Evolutionary conservation across 2,797 vertebrate species (phyloP), one percentile per base, ranked within the genome.

Genomic region (Pyrocephalus nanus): DNA sequence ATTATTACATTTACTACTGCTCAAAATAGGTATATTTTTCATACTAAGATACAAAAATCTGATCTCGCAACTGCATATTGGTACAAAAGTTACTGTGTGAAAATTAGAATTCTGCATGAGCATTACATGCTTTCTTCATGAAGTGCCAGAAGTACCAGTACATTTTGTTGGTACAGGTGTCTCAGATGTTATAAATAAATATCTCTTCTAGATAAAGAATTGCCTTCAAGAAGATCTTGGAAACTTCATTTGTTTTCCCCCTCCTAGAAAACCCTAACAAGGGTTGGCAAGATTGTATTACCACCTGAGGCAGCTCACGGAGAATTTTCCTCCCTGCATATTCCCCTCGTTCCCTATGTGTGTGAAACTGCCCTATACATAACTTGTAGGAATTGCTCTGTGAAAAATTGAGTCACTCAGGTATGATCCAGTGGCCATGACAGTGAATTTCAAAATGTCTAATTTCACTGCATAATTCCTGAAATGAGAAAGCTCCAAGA

Each of bases 221-320:
- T 53, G 17, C 53, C 29, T 64, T 73, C 15, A 53, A 30, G 36
- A 64, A 70, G 3, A 10, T 85, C 22, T 27, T 80, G 45, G 43
- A 87, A 64, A 58, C 6, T 47, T 72, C 38, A 20, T 30, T 86
- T 54, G 11, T 73, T 90, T 21, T 5, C 6, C 2, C 3, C 2
- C 15, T 48, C 34, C 58, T 50, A 64, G 43, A 53, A 66, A 67
- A 29, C 27, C 2, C 4, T 19, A 75, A 26, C 5, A 81, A 34
- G 38, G 26, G 3, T 5, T 93, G 55, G 4, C 48, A 76, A 42
- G 36, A 45, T 65, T 23, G 3, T 62, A 60, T 48, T 86, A 17
- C 6, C 34, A 50, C 12, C 8, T 50, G 50, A 64, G 26, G 58
- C 21, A 73, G 19, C 54, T 70, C 1, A 1, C 0, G 0, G n/a